Base-by-base conservation (phyloP, 1,140 invertebrate genomes). In the Caenorhabditis tropicalis region DNA sequence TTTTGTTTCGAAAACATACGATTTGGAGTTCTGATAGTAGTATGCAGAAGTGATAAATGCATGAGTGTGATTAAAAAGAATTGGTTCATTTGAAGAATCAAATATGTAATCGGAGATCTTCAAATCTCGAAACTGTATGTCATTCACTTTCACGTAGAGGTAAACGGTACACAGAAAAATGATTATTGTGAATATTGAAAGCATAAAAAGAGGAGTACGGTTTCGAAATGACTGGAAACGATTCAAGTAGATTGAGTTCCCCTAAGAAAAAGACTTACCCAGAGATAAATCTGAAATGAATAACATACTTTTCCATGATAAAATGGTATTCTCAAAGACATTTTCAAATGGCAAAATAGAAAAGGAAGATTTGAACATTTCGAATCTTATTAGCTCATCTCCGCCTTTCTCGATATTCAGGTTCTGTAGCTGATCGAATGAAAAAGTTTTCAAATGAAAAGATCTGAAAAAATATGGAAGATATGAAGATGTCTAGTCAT, bases 31-130 rank as follows among this genome's bases (percentile, higher is more conserved):
- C 33, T 16, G 4, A 27, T 31, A 81, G 27, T 49, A 81, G 29
- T 81, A 81, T 3, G 79, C 49, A 15, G 79, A 81, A 49, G 49
- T 36, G 5, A 81, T 53, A 21, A 27, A 65, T 19, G 58, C 58
- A 65, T 65, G 58, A 33, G 58, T 65, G 2, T 65, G 31, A 36
- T 65, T 33, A n/a, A 33, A 36, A 3, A 10, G 1, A 3, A 65
- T 33, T 33, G 10, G 58, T 27, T 33, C 29, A 33, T 2, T 6
- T 16, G 15, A 15, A 33, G 29, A 10, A 3, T 65, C 16, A 16
- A 33, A 7, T 6, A 65, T 16, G 19, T 16, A 65, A 0, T 36
- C 16, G 19, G 16, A 1, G 31, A 33, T 33, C 15, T 65, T 65
- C 58, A 33, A 1, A 19, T 65, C 9, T 21, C 29, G 58, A 36